Base-by-base conservation (phyloP, 2,113 vertebrate genomes). In the Orycteropus afer region DNA sequence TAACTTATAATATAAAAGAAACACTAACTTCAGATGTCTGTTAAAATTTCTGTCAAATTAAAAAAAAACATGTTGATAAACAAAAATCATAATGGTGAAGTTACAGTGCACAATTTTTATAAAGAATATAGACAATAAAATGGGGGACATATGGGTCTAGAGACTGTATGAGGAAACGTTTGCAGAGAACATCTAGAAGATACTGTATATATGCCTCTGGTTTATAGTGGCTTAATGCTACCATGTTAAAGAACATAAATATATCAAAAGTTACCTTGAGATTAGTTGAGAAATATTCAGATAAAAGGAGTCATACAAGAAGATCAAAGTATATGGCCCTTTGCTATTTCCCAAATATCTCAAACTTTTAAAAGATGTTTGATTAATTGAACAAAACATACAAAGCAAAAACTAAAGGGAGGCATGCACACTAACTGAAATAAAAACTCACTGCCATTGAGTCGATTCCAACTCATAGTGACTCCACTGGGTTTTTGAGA, bases 191-290 rank as follows among this genome's bases (percentile, higher is more conserved):
- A 55, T 42, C 57, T 59, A 89, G 49, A 29, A 91, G 63, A 51
- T 57, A 76, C 34, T 57, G 32, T 20, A 91, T 63, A 40, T 18
- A 47, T 61, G 34, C 53, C n/a, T 53, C 14, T 92, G 84, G 81
- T 90, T 96, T 95, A 49, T 15, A 63, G 34, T 59, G 29, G 45
- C 37, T 73, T 90, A 79, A n/a, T 65, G 27, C 32, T 85, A 89
- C 94, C 40, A 85, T 86, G 65, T 94, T 84, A 93, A 45, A 87
- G 86, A 84, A 93, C 34, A 69, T 69, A 93, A 91, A 94, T 81
- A 69, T 25, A 59, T 85, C 91, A 85, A 86, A 96, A 94, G 37
- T 67, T 94, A 83, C 84, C 85, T 96, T 95, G 82, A 93, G 92
- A 86, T n/a, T 12, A 71, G 55, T 20, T 74, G 86, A 96, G 55